Base-by-base conservation (phyloP, 2,113 vertebrate species). In the Prochilodus magdalenae region DNA sequence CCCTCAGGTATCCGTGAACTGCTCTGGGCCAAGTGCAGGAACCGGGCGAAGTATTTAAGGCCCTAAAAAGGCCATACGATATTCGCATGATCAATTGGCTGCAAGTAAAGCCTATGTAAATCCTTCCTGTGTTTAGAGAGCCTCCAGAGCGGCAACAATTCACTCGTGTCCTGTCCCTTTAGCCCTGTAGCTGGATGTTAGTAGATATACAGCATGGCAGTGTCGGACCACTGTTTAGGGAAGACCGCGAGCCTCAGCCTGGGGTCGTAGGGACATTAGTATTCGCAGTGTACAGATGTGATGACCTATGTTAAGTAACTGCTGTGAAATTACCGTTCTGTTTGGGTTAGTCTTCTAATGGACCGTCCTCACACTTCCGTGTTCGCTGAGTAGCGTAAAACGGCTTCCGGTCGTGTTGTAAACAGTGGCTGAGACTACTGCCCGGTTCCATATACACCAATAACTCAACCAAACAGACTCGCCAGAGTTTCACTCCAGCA, bases 101-200 rank as follows among this genome's bases (percentile, higher is more conserved):
- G 79, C 79, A 77, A 86, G 87, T 91, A 92, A 91, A 91, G 69
- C 49, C 72, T 59, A 81, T 85, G 73, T 91, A 92, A 93, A 88
- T 93, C 91, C 85, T 89, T 78, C 72, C 79, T 88, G 82, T 93
- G 87, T 93, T 93, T 93, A 92, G 88, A 90, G 80, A 91, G 81
- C 77, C 89, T 73, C 79, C 85, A 85, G 85, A 88, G 84, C 87
- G 82, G 86, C 78, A 89, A 80, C 83, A 85, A 70, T 88, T 87
- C 87, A 89, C 74, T 72, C 11, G 44, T 71, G 73, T 77, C 65
- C 60, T 70, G 44, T 76, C 3, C 14, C 57, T 26, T 80, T 44
- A 75, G 51, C 62, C 29, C 20, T 7, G 55, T 20, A 26, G 57
- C 16, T 65, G n/a, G 4, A 70, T 44, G 33, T 69, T 60, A 60